Conservation (phyloP, 2,113 vertebrate species). For the Centrocercus urophasianus region DNA sequence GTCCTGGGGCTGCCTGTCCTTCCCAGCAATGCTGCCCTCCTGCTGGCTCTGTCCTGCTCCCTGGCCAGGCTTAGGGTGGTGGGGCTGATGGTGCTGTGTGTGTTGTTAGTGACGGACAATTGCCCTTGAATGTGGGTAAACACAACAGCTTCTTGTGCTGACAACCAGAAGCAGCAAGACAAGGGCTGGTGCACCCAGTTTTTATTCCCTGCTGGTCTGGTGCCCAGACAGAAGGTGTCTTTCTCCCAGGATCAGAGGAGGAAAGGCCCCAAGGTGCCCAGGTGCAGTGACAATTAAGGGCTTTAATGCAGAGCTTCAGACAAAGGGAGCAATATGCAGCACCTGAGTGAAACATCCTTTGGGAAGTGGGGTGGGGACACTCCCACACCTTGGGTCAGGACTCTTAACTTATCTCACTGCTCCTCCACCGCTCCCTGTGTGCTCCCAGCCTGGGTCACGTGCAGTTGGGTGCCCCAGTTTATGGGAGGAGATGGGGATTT, state of each 20-base stretch:
- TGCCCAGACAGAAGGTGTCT: slow-evolving; percentile 23
- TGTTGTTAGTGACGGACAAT: slow-evolving; percentile 59
- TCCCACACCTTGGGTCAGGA: not conserved
- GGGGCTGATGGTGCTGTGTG: not conserved
- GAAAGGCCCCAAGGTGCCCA: not conserved
- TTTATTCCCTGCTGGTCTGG: not conserved
- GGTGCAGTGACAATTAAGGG: not conserved
- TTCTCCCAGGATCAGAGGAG: not conserved
- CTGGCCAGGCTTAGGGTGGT: not conserved
- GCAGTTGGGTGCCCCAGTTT: not conserved
- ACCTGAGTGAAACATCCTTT: not conserved
- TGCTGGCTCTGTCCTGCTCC: not conserved
- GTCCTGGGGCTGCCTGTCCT: slow-evolving; percentile 7
- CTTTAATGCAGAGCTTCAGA: not conserved
- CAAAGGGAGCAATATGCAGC: not conserved
- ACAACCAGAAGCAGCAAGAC: slow-evolving; percentile 22
- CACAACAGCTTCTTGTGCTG: slow-evolving; percentile 9
- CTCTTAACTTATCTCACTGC: not conserved
- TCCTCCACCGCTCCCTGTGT: accelerated
- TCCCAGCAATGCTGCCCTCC: not conserved
- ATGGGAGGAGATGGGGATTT: not conserved
- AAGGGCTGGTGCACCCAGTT: not conserved
- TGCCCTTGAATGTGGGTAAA: slow-evolving; percentile 25
- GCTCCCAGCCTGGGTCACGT: not conserved
- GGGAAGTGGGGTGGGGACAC: not conserved